These are phyloP conservation scores for Saguinus midas DNA, from an alignment of 2,113 vertebrate genomes.

Conservation along the genomic window DNA sequence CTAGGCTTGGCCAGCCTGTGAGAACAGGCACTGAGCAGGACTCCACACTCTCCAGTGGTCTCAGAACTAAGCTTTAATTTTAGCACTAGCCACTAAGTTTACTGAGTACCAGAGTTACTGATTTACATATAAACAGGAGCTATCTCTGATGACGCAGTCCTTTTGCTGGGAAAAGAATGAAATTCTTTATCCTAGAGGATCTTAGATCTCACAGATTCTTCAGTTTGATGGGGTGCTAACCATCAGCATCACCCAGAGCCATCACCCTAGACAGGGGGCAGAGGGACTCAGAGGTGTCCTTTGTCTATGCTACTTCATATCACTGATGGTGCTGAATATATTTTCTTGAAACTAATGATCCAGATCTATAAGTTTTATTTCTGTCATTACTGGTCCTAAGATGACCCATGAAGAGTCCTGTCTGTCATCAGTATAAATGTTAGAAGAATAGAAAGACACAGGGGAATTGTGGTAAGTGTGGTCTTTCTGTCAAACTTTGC, in stretches of 20 bases:
- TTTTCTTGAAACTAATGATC: background rate
- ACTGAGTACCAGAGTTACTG: background rate
- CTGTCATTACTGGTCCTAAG: background rate
- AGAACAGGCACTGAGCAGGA: background rate
- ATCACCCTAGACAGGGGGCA: background rate
- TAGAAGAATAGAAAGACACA: background rate
- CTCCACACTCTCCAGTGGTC: background rate
- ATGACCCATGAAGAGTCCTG: background rate
- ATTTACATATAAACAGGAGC: background rate
- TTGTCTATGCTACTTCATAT: background rate
- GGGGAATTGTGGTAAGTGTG: background rate
- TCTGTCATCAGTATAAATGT: background rate
- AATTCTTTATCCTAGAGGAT: background rate
- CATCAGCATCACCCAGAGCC: background rate
- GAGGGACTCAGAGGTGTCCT: background rate
- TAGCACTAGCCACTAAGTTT: background rate
- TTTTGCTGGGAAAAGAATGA: background rate
- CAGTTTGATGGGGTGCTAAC: background rate
- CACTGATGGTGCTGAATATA: background rate
- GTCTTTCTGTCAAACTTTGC: background rate
- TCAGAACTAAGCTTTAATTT: background rate
- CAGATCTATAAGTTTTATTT: background rate
- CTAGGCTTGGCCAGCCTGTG: background rate
- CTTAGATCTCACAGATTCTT: background rate
- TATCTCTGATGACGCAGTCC: background rate